Evolutionary conservation across 2,113 vertebrate genomes (phyloP).

Genomic region (Hydrochoerus hydrochaeris): DNA sequence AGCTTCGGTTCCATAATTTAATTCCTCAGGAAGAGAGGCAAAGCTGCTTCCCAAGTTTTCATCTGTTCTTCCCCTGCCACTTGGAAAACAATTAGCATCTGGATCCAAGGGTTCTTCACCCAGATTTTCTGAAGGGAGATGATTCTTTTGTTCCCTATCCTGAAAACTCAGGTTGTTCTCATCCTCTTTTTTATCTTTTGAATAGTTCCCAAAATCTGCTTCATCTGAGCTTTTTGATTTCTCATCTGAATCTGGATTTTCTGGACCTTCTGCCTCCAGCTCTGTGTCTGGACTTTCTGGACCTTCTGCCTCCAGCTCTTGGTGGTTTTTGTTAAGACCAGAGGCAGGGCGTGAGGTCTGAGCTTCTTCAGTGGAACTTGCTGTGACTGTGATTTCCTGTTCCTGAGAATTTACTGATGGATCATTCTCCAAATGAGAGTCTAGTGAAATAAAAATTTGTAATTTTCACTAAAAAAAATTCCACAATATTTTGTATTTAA

Average conservation of each 20-base stretch:
- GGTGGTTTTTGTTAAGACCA: constrained; percentile 1
- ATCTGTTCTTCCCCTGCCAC: not conserved
- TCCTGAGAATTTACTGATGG: constrained; percentile 50
- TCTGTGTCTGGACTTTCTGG: not conserved
- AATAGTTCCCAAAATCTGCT: not conserved
- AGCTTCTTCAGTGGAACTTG: constrained; percentile 11
- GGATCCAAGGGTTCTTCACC: not conserved
- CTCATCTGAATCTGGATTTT: not conserved
- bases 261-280: not conserved
- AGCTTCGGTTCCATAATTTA: not conserved
- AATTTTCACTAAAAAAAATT: constrained; percentile 53
- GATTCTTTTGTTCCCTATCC: not conserved
- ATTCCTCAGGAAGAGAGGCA: not conserved
- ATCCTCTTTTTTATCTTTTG: constrained; percentile 10
- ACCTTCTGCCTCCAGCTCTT: not conserved
- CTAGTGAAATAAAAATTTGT: constrained; percentile 79
- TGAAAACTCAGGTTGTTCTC: not conserved
- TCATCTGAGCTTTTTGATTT: not conserved
- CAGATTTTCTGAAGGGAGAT: not conserved
- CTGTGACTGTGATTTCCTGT: not conserved
- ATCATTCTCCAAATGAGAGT: constrained; percentile 44
- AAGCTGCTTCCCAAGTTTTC: not conserved
- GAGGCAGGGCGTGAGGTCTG: not conserved
- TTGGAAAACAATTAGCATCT: not conserved
- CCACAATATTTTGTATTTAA: constrained; percentile 32